Evolutionary conservation across 2,888 invertebrate genomes (phyloP).

Genomic region (Panzeria rudis): DNA sequence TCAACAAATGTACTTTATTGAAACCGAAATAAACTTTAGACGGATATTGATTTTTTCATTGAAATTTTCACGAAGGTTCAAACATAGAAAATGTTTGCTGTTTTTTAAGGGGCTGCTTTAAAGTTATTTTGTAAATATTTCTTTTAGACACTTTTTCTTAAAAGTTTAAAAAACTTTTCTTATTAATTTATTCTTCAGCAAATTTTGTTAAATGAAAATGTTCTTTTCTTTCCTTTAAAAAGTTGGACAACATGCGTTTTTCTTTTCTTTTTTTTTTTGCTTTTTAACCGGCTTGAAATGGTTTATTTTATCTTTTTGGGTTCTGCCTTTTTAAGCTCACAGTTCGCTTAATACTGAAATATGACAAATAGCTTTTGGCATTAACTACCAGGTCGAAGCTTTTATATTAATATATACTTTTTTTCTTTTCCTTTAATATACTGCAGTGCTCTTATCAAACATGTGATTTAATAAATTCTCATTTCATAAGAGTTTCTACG

Average conservation of each 20-base stretch:
- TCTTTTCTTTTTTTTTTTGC: slow-evolving; percentile 50
- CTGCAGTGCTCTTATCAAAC: slow-evolving; percentile 69
- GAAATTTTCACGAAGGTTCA: slow-evolving; percentile 57
- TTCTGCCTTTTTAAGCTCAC: slow-evolving; percentile 74
- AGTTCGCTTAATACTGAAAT: slow-evolving; percentile 78
- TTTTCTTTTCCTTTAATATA: slow-evolving; percentile 24
- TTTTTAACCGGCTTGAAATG: slow-evolving; percentile 72
- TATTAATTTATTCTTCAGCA: neutral
- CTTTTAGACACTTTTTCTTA: slow-evolving; percentile 8
- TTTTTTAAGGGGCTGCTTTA: neutral
- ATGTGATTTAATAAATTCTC: slow-evolving; percentile 52
- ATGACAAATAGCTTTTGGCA: slow-evolving; percentile 64
- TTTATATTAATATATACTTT: slow-evolving; percentile 36
- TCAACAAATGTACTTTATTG: slow-evolving; percentile 57
- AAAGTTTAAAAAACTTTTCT: neutral
- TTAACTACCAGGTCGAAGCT: slow-evolving; percentile 72
- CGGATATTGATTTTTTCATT: slow-evolving; percentile 83
- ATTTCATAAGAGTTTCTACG: slow-evolving; percentile 33
- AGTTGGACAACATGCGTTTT: slow-evolving; percentile 63
- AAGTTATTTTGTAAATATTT: slow-evolving; percentile 8
- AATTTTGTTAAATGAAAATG: neutral
- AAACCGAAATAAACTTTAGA: slow-evolving; percentile 84
- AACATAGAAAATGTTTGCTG: slow-evolving; percentile 46
- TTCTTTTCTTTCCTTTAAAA: neutral
- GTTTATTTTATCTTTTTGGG: slow-evolving; percentile 62